Evolutionary conservation across 2,888 invertebrate species (phyloP).

Genomic region (Xestia ashworthii): DNA sequence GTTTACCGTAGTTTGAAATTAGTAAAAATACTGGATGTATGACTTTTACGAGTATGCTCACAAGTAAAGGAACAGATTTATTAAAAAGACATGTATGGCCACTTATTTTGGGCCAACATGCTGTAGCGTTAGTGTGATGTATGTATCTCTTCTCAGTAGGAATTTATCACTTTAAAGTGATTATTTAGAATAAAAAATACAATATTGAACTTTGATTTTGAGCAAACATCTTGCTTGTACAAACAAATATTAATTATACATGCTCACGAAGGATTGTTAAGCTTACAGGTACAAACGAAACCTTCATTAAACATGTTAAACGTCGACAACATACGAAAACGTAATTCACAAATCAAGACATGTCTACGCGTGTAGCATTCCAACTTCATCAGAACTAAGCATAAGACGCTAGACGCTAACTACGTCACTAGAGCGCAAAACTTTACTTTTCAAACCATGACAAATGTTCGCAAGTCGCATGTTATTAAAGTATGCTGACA

Average conservation of each 20-base stretch:
- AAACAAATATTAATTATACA: background rate
- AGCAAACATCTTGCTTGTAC: background rate
- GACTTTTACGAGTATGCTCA: background rate
- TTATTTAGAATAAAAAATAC: background rate
- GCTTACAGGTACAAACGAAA: background rate
- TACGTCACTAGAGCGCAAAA: constrained; percentile 9
- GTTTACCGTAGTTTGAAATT: background rate
- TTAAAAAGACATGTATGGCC: too few species aligned
- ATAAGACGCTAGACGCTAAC: background rate
- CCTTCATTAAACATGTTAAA: background rate
- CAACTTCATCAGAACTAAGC: background rate
- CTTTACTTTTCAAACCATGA: constrained; percentile 27
- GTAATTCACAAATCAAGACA: constrained; percentile 13
- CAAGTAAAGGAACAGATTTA: background rate
- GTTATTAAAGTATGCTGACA: constrained; percentile 49
- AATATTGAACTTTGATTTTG: background rate
- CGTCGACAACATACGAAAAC: background rate
- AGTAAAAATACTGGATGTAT: background rate
- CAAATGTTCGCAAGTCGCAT: constrained; percentile 33
- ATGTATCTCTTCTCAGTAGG: background rate
- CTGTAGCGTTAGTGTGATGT: background rate
- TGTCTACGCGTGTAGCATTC: background rate
- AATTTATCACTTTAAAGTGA: background rate
- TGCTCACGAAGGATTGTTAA: background rate
- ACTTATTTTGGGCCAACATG: background rate